These are phyloP conservation scores for Paramuricea clavata DNA, from an alignment of 92 coral and sea anemone species.

Conservation along the genomic window DNA sequence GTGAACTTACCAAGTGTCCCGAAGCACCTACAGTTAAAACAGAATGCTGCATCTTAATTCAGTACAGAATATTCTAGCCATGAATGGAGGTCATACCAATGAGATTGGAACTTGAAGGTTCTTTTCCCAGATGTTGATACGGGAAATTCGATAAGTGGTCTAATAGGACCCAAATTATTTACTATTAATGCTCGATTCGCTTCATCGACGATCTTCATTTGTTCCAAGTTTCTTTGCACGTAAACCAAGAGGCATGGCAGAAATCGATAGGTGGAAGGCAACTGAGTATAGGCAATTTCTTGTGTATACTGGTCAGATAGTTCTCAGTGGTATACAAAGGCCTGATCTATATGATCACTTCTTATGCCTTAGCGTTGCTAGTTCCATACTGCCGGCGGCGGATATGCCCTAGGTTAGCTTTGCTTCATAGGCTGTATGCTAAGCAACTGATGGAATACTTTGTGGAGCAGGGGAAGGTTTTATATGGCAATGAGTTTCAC, in stretches of 20 bases:
- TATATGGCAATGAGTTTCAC: constrained; percentile 36
- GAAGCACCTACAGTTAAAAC: too few relatives aligned
- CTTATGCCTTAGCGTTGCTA: constrained; percentile 12
- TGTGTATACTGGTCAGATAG: constrained; percentile 27
- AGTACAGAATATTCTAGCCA: too few relatives aligned
- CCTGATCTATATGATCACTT: constrained; percentile 15
- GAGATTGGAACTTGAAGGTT: too few relatives aligned
- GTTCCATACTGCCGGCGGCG: constrained; percentile 18
- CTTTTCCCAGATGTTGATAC: too few relatives aligned
- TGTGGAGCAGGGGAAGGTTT: constrained; percentile 14
- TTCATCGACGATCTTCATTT: too few relatives aligned
- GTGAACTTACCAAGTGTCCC: too few relatives aligned
- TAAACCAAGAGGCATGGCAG: background rate
- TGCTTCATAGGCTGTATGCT: background rate
- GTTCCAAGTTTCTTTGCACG: constrained; percentile 10
- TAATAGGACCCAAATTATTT: too few relatives aligned
- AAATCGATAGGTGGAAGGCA: constrained; percentile 19
- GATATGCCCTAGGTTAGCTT: background rate
- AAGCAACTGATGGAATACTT: constrained; percentile 31
- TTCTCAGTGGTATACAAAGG: constrained; percentile 15
- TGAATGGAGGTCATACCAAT: too few relatives aligned
- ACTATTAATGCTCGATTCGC: too few relatives aligned
- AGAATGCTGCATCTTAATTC: too few relatives aligned
- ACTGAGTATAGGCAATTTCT: background rate
- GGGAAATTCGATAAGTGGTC: too few relatives aligned